Percentiles rank a stretch among this genome's conserved stretches.
phyloP scores from a whole-genome alignment of 1,140 invertebrate genomes.

The Diprion similis region DNA sequence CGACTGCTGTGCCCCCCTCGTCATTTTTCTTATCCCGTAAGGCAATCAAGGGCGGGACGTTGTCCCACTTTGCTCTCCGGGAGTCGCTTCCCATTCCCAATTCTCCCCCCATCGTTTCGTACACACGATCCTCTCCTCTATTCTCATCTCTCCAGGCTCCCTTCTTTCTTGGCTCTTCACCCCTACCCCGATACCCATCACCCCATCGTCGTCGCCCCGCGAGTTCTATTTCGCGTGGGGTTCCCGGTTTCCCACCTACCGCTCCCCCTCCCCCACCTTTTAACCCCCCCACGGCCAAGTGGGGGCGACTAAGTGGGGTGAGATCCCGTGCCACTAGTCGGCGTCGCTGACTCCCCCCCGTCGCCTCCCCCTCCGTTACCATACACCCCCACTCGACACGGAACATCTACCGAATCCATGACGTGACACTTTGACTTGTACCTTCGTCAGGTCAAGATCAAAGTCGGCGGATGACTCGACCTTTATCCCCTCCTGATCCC shows the following conservation, averaged over 20 bases:
- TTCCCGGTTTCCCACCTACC: slow-evolving; percentile 50
- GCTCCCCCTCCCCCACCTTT: slow-evolving; percentile 32
- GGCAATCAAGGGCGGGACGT: not conserved
- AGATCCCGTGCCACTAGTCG: not conserved
- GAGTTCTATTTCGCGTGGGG: slow-evolving; percentile 48
- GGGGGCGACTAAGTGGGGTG: not conserved
- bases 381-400: not conserved
- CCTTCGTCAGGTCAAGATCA: too few species aligned
- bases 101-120: too few species aligned
- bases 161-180: slow-evolving; percentile 49
- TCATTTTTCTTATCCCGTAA: too few species aligned
- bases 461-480: too few species aligned
- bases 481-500: slow-evolving; percentile 14
- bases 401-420: too few species aligned
- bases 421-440: not conserved
- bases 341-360: slow-evolving; percentile 14
- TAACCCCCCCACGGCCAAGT: slow-evolving; percentile 26
- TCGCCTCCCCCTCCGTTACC: slow-evolving; percentile 13
- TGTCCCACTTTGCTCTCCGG: not conserved
- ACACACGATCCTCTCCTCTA: slow-evolving; percentile 9
- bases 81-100: not conserved
- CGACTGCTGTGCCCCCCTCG: too few species aligned
- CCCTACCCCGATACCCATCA: slow-evolving; percentile 25
- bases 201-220: not conserved
- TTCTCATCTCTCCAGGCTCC: slow-evolving; percentile 40